Evolutionary conservation across 2,888 invertebrate species (phyloP).

Genomic region (Temnothorax unifasciatus): DNA sequence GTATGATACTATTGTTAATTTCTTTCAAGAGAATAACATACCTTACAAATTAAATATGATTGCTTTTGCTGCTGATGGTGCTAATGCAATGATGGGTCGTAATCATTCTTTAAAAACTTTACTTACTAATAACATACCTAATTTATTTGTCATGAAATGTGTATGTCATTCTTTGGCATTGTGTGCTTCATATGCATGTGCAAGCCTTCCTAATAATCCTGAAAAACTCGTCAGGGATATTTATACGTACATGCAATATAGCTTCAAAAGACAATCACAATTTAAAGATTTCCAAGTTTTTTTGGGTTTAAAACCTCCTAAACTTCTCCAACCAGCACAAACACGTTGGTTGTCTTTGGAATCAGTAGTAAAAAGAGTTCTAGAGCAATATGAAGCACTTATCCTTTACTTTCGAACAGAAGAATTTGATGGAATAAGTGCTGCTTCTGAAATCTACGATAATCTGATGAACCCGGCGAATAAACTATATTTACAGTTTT

Average conservation of each 20-base stretch:
- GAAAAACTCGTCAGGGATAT: constrained; percentile 10
- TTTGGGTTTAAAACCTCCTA: neutral
- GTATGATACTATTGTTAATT: no score
- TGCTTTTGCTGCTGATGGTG: neutral
- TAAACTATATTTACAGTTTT: constrained; percentile 5
- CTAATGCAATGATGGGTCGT: constrained; percentile 26
- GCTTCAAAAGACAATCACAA: neutral
- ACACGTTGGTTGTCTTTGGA: neutral
- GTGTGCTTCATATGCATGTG: constrained; percentile 19
- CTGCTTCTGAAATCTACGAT: constrained; percentile 8
- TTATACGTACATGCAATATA: constrained; percentile 3
- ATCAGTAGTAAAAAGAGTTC: neutral
- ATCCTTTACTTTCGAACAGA: neutral
- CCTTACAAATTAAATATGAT: constrained; percentile 2
- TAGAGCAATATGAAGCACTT: constrained; percentile 9
- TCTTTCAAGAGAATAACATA: no score
- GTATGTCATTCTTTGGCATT: constrained; percentile 11
- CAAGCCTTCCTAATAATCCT: neutral
- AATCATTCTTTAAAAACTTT: constrained; percentile 17
- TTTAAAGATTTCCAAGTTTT: constrained; percentile 29
- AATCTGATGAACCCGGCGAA: neutral
- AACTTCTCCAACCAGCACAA: constrained; percentile 8
- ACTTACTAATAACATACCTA: constrained; percentile 1
- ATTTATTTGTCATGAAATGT: constrained; percentile 29
- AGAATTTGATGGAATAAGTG: neutral